Percentiles rank a stretch among this genome's conserved stretches.
Evolutionary conservation across 2,113 vertebrate species (phyloP).

Genomic region (Brachypodius melanocephalos): DNA sequence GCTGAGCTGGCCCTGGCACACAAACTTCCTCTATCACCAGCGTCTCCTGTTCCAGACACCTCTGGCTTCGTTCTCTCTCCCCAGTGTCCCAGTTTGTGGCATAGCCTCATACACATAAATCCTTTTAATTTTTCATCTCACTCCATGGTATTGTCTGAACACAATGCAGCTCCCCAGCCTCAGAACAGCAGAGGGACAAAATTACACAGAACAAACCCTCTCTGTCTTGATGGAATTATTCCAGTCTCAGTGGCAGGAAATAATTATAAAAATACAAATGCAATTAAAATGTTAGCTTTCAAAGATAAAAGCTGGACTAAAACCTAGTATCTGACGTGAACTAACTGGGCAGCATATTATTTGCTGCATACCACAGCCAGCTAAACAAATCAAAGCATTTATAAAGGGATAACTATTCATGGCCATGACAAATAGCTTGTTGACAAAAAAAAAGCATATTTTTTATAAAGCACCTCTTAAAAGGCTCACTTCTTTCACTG

Average conservation of each 20-base stretch:
- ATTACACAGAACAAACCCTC: not conserved
- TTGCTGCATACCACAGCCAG: not conserved
- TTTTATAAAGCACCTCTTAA: not conserved
- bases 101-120: accelerated
- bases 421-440: not conserved
- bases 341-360: not conserved
- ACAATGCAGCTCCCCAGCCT: not conserved
- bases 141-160: not conserved
- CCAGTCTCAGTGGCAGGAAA: not conserved
- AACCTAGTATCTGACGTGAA: not conserved
- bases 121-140: not conserved
- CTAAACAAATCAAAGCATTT: constrained; percentile 5
- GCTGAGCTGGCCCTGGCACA: not conserved
- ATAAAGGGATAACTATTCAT: not conserved
- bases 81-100: not conserved
- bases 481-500: not conserved
- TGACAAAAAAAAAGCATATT: not conserved
- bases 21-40: not conserved
- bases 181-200: not conserved
- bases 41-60: not conserved
- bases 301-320: not conserved
- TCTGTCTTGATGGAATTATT: not conserved
- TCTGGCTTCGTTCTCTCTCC: not conserved
- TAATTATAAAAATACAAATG: not conserved
- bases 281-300: not conserved